Conservation (phyloP, 2,113 vertebrate genomes). For the Oxyruncus cristatus region DNA sequence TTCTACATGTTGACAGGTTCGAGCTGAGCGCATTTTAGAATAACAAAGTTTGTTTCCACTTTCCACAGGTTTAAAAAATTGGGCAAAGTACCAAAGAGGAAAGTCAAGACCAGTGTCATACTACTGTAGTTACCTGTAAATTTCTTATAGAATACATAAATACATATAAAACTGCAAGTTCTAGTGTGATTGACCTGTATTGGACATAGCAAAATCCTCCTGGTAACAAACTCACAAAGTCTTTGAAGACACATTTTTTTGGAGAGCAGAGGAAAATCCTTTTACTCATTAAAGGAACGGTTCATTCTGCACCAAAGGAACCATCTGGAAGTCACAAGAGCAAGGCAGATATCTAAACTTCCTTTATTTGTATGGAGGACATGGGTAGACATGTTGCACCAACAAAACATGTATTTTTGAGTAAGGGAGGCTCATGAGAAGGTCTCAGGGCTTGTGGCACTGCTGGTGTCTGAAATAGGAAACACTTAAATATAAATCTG, state of each 20-base stretch:
- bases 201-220: not conserved
- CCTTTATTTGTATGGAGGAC: not conserved
- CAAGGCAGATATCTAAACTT: not conserved
- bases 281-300: not conserved
- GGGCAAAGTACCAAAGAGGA: not conserved
- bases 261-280: not conserved
- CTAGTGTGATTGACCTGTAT: not conserved
- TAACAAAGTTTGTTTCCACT: not conserved
- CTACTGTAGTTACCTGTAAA: not conserved
- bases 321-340: not conserved
- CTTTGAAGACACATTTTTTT: not conserved
- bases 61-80: not conserved
- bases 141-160: not conserved
- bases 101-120: not conserved
- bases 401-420: not conserved
- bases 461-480: not conserved
- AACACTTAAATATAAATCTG: not conserved
- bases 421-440: not conserved
- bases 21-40: not conserved
- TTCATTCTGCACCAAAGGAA: not conserved
- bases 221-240: not conserved
- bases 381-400: rapidly evolving
- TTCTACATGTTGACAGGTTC: not conserved
- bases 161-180: not conserved
- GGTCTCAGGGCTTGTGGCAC: not conserved